These are phyloP conservation scores for Athetis lepigone DNA, from an alignment of 2,888 invertebrate species.

Conservation along the genomic window DNA sequence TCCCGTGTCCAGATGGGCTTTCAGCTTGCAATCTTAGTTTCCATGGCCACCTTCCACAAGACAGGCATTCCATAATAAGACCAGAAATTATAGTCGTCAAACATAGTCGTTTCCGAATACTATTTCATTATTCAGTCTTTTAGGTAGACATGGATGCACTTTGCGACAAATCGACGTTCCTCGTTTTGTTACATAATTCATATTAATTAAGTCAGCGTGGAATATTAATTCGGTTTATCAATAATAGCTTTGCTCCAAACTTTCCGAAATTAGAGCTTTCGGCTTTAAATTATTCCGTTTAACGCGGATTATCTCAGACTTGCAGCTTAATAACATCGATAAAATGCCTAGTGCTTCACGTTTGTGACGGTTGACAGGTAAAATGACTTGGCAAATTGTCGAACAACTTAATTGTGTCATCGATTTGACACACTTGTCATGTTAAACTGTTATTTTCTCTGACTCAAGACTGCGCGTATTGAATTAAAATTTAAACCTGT, in stretches of 20 bases:
- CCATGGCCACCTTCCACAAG: too few species aligned
- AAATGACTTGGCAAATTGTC: background rate
- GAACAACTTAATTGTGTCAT: background rate
- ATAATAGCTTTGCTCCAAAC: slow-evolving; percentile 20
- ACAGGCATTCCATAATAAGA: background rate
- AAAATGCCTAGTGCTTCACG: too few species aligned
- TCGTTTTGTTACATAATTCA: slow-evolving; percentile 45
- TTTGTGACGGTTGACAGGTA: too few species aligned
- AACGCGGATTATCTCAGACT: background rate
- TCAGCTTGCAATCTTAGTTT: too few species aligned
- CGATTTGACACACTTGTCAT: too few species aligned
- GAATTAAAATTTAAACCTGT: too few species aligned
- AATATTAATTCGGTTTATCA: slow-evolving; percentile 22
- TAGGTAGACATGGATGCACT: slow-evolving; percentile 11
- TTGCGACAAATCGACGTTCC: slow-evolving; percentile 11
- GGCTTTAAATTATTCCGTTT: slow-evolving; percentile 8
- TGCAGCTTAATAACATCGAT: background rate
- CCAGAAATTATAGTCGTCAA: background rate
- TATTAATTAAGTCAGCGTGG: slow-evolving; percentile 25
- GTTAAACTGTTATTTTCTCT: background rate
- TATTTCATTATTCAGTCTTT: slow-evolving; percentile 26
- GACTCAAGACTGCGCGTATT: too few species aligned
- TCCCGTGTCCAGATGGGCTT: too few species aligned
- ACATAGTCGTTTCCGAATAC: slow-evolving; percentile 1
- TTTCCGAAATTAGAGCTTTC: slow-evolving; percentile 29